A percentile compares a stretch with the other conserved stretches of the same genome.
phyloP scores from a whole-genome alignment of 2,113 vertebrate species.

The Erinaceus europaeus region DNA sequence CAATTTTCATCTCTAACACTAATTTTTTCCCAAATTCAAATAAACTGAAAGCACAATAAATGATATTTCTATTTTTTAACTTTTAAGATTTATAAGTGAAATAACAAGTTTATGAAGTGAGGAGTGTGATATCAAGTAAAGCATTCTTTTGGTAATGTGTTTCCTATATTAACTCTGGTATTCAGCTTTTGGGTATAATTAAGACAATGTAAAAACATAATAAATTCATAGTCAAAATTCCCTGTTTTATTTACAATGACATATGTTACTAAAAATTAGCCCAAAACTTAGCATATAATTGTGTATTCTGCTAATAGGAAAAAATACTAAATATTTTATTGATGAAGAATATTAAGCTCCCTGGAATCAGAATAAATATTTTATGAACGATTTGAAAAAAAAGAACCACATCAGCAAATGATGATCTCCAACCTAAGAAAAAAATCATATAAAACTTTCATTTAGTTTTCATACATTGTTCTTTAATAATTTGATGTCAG shows the following conservation, averaged over 20 bases:
- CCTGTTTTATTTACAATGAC: background rate
- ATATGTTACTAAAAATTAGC: conserved; percentile 10
- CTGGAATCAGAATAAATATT: conserved; percentile 42
- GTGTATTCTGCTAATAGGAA: conserved; percentile 23
- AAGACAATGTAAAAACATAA: background rate
- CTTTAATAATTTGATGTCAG: background rate
- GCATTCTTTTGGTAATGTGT: background rate
- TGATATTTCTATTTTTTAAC: background rate
- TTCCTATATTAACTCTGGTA: background rate
- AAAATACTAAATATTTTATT: conserved; percentile 51
- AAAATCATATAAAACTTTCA: background rate
- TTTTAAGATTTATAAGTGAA: background rate
- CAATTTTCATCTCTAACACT: background rate
- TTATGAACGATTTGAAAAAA: conserved; percentile 24
- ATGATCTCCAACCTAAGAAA: background rate
- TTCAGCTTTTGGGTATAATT: background rate
- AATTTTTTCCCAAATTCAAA: conserved; percentile 14
- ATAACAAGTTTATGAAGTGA: background rate
- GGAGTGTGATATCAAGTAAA: background rate
- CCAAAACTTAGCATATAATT: background rate
- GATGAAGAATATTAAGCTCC: conserved; percentile 4
- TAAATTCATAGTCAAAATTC: background rate
- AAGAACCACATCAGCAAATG: conserved; percentile 30
- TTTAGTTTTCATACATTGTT: background rate
- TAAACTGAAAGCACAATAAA: background rate